phyloP scores from a whole-genome alignment of 2,888 invertebrate genomes.

The Monochamus alternatus region DNA sequence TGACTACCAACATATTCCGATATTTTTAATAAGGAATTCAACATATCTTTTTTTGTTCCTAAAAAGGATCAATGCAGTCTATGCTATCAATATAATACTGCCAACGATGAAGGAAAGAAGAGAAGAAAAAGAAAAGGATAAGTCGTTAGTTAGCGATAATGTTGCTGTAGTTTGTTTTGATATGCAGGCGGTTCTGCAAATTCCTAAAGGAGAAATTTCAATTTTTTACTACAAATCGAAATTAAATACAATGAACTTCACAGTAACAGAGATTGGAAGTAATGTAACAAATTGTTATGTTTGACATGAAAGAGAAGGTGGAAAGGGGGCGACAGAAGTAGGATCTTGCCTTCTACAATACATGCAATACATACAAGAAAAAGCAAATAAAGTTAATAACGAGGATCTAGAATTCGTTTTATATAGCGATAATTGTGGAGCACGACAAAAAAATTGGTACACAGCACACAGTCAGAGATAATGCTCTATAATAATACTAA shows the following conservation, averaged over 20 bases:
- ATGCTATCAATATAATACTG: constrained; percentile 41
- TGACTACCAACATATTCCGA: constrained; percentile 50
- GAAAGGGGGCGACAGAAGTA: background rate
- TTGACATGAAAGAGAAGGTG: constrained; percentile 56
- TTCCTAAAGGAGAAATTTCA: constrained; percentile 52
- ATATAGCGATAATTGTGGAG: constrained; percentile 14
- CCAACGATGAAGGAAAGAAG: constrained; percentile 43
- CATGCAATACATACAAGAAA: background rate
- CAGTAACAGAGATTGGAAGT: constrained; percentile 44
- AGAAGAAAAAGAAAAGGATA: constrained; percentile 50
- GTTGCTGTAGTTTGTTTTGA: constrained; percentile 49
- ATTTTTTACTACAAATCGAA: constrained; percentile 55
- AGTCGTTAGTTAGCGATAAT: constrained; percentile 36
- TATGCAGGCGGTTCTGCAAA: constrained; percentile 53
- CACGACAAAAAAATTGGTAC: constrained; percentile 1
- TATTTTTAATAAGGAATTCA: constrained; percentile 50
- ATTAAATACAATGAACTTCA: constrained; percentile 53
- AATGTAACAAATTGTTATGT: constrained; percentile 56
- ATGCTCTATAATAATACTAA: background rate
- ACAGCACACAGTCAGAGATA: background rate
- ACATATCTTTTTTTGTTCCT: constrained; percentile 48
- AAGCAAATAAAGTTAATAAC: constrained; percentile 1
- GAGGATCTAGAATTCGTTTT: constrained; percentile 5
- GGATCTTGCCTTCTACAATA: constrained; percentile 1
- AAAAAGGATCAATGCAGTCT: constrained; percentile 50